phyloP scores from a whole-genome alignment of 2,888 invertebrate genomes.

The Nezara viridula region DNA sequence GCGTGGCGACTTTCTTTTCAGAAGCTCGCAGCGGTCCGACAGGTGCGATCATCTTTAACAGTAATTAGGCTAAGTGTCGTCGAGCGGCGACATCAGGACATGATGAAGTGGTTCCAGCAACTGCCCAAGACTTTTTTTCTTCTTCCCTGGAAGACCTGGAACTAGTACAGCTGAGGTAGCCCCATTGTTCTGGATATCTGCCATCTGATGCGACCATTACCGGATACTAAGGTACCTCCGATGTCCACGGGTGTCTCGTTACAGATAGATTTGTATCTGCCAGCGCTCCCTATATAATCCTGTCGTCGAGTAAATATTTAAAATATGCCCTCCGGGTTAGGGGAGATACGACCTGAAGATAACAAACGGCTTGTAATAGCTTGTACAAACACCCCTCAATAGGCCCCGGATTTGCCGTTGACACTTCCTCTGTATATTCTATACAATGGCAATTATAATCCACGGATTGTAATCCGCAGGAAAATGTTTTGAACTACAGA shows the following conservation, averaged over 20 bases:
- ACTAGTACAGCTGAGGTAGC: neutral
- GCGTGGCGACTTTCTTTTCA: neutral
- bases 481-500: neutral
- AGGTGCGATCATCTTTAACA: neutral
- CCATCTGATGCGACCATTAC: constrained; percentile 25
- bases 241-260: constrained; percentile 46
- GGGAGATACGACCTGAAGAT: constrained; percentile 26
- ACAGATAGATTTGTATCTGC: constrained; percentile 25
- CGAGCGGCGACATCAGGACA: neutral
- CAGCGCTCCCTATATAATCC: neutral
- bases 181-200: neutral
- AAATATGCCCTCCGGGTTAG: neutral
- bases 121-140: neutral
- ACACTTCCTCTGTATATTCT: constrained; percentile 1
- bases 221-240: neutral
- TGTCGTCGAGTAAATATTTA: constrained; percentile 35
- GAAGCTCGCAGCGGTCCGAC: neutral
- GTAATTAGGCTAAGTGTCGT: neutral
- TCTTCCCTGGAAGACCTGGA: neutral
- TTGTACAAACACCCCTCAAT: constrained; percentile 16
- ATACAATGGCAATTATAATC: neutral
- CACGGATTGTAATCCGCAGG: neutral
- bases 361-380: constrained; percentile 20
- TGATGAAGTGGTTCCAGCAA: neutral
- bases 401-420: neutral